Percentiles rank a stretch among this genome's conserved stretches.
These are phyloP conservation scores for Platanista minor DNA, from an alignment of 2,113 vertebrate species.

Conservation along the genomic window DNA sequence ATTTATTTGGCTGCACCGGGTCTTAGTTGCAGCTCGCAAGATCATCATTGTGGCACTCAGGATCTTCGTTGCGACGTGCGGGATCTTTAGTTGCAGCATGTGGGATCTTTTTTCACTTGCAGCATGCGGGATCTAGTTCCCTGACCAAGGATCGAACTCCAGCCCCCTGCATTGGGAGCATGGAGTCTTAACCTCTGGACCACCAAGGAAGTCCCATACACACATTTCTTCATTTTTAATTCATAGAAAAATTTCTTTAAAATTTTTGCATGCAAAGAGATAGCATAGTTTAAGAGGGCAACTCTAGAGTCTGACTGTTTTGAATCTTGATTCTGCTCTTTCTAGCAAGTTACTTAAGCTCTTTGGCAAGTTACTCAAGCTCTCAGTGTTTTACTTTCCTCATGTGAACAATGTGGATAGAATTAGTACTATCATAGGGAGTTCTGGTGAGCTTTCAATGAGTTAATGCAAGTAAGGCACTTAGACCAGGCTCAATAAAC, in stretches of 20 bases:
- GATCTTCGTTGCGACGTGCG: rapidly evolving
- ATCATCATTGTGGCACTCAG: too few species aligned
- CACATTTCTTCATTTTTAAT: not conserved
- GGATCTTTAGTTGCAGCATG: too few species aligned
- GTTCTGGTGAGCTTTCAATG: not conserved
- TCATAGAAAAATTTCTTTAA: not conserved
- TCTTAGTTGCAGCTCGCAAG: too few species aligned
- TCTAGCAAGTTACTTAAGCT: not conserved
- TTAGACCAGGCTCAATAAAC: not conserved
- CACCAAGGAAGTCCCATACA: not conserved
- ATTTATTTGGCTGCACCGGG: too few species aligned
- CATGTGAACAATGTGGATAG: not conserved
- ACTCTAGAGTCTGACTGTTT: not conserved
- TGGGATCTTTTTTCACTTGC: too few species aligned
- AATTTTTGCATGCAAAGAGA: not conserved
- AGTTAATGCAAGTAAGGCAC: not conserved
- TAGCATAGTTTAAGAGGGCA: not conserved
- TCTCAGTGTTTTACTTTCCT: not conserved
- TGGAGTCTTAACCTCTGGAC: too few species aligned
- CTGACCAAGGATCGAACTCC: too few species aligned
- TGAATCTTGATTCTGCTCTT: not conserved
- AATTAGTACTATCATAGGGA: not conserved
- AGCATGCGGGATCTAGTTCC: too few species aligned
- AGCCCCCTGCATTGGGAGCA: too few species aligned
- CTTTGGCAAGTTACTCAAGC: not conserved